These are phyloP conservation scores for Sylvilagus floridanus DNA, from an alignment of 2,797 vertebrate species.

Conservation along the genomic window DNA sequence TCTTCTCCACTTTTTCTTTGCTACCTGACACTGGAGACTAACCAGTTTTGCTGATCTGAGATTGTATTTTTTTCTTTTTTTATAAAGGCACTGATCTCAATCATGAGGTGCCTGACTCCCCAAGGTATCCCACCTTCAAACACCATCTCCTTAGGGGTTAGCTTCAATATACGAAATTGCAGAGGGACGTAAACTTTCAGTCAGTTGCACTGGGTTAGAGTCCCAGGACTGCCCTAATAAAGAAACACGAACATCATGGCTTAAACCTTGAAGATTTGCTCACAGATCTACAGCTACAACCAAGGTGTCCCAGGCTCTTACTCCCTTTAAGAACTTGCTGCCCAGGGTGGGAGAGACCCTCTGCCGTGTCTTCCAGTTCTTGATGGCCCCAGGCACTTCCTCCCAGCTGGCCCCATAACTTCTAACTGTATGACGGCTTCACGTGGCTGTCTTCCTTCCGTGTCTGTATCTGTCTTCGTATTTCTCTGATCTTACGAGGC, in stretches of 20 bases:
- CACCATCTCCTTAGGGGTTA: not conserved
- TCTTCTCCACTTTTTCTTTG: not conserved
- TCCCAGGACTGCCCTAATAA: not conserved
- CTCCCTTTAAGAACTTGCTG: no score
- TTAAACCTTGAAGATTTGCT: not conserved
- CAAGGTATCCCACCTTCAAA: no score
- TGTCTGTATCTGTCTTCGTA: not conserved
- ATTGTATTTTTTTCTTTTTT: not conserved
- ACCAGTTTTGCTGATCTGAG: not conserved
- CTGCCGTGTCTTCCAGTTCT: not conserved
- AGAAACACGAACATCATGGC: not conserved
- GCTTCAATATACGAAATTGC: not conserved
- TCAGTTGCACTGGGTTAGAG: not conserved
- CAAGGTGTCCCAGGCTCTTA: fast-evolving
- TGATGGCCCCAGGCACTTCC: fast-evolving
- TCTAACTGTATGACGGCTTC: no score
- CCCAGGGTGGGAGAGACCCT: no score
- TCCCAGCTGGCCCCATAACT: fast-evolving
- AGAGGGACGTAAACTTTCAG: not conserved
- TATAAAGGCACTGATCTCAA: not conserved
- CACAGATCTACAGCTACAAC: not conserved
- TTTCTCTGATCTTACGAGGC: not conserved
- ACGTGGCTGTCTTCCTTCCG: fast-evolving
- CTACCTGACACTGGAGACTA: not conserved
- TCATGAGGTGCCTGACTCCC: not conserved